A percentile compares a stretch with the other conserved stretches of the same genome.
Evolutionary conservation across 2,888 invertebrate genomes (phyloP).

Genomic region (Himalopsyche kuldschensis): DNA sequence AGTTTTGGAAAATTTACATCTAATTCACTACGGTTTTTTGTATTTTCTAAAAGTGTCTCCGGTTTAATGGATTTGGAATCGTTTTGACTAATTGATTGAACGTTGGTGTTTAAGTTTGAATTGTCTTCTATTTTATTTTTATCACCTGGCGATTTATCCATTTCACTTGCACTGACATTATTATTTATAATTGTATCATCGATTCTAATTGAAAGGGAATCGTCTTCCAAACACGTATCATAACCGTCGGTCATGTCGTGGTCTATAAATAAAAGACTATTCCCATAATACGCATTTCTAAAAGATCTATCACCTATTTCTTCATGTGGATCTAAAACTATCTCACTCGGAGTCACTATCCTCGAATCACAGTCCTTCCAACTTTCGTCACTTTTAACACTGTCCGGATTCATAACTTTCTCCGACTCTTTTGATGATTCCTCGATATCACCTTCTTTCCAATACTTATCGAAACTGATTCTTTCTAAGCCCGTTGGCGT

Average conservation of each 20-base stretch:
- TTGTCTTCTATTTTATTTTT: background rate
- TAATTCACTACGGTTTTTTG: background rate
- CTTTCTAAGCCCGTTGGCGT: constrained; percentile 58
- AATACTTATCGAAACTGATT: constrained; percentile 58
- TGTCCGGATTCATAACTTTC: constrained; percentile 42
- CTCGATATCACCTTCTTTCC: constrained; percentile 50
- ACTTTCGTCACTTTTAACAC: constrained; percentile 53
- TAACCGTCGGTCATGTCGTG: constrained; percentile 59
- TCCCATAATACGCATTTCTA: constrained; percentile 48
- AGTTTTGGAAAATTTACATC: background rate
- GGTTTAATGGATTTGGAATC: background rate
- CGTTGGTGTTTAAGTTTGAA: background rate
- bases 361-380: constrained; percentile 54
- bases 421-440: constrained; percentile 27
- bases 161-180: constrained; percentile 19
- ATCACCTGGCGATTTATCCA: constrained; percentile 9
- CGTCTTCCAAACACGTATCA: constrained; percentile 66
- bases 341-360: constrained; percentile 44
- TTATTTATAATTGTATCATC: constrained; percentile 32
- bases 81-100: constrained; percentile 38
- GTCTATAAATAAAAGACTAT: constrained; percentile 54
- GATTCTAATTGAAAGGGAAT: constrained; percentile 47
- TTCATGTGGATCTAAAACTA: constrained; percentile 48
- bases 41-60: background rate
- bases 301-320: constrained; percentile 47